Conservation (phyloP, 2,888 invertebrate species). For the Opisthograptis luteolata region DNA sequence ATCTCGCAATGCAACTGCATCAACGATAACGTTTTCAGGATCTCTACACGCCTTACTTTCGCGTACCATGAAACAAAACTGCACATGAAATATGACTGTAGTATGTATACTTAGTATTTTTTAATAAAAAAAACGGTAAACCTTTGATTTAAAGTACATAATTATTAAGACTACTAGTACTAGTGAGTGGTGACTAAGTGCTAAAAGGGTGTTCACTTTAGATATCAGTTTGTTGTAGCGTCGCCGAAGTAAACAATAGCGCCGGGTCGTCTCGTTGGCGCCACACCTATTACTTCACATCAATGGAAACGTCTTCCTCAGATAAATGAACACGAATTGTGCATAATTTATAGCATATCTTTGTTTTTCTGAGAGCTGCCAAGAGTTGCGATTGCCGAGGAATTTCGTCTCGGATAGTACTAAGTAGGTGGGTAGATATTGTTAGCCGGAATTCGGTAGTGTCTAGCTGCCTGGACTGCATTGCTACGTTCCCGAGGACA, state of each 20-base stretch:
- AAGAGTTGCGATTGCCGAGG: slow-evolving; percentile 46
- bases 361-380: slow-evolving; percentile 51
- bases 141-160: slow-evolving; percentile 18
- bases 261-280: slow-evolving; percentile 58
- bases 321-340: slow-evolving; percentile 59
- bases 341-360: slow-evolving; percentile 51
- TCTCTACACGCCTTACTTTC: too few species aligned
- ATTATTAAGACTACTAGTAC: too few species aligned
- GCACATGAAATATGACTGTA: too few species aligned
- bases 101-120: too few species aligned
- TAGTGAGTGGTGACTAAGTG: slow-evolving; percentile 20
- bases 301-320: slow-evolving; percentile 54
- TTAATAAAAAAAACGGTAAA: too few species aligned
- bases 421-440: not conserved
- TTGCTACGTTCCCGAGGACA: slow-evolving; percentile 49
- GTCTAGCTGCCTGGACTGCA: slow-evolving; percentile 15
- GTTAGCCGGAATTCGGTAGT: not conserved
- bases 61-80: too few species aligned
- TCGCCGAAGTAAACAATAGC: slow-evolving; percentile 55
- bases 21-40: too few species aligned
- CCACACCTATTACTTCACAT: slow-evolving; percentile 64
- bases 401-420: slow-evolving; percentile 32
- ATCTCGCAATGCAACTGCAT: too few species aligned
- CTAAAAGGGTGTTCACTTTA: slow-evolving; percentile 46
- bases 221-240: slow-evolving; percentile 39